Base-by-base conservation (phyloP, 2,888 invertebrate genomes). In the Ditula angustiorana region DNA sequence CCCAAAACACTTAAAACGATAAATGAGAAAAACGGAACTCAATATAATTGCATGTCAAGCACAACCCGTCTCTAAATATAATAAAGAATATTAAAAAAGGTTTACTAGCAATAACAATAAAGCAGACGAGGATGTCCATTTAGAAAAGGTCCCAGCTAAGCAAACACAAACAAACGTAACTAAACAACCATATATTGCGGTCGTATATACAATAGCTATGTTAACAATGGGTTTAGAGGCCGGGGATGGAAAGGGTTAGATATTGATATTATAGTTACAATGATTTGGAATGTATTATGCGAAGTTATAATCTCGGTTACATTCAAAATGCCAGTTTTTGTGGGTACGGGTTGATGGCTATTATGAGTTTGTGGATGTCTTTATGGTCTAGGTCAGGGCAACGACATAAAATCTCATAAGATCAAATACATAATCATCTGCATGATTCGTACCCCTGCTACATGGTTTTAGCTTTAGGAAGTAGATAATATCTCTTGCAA, bases 121-220 rank as follows among this genome's bases (percentile, higher is more conserved):
- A 61, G 28, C 58, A 57, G 56, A 19, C 71, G 71, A 71, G 71
- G 71, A 71, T 69, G 73, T 72, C 76, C 79, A 78, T 81, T 81
- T 74, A 76, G 77, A 77, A 71, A 71, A 75, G 76, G 73, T 74
- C 75, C 72, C 72, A 72, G 68, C 68, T 77, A 80, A 74, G 72
- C 76, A 76, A 76, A 78, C 69, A 79, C 72, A 81, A 80, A 82
- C 77, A 80, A 74, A 71, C 72, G 67, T 46, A 69, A 76, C 72
- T 74, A 72, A 72, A 70, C 74, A 73, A 71, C 69, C 72, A 77
- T 80, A 76, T 77, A 80, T 79, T 77, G 78, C 76, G 79, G 75
- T 74, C 67, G 59, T 68, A 65, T 68, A 67, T 69, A 83, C 80
- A 83, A 83, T 79, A 72, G 76, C 77, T 78, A 73, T 72, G 72